A percentile compares a stretch with the other conserved stretches of the same genome.
Conservation (phyloP, 2,888 invertebrate species). For the Acrocera orbiculus region DNA sequence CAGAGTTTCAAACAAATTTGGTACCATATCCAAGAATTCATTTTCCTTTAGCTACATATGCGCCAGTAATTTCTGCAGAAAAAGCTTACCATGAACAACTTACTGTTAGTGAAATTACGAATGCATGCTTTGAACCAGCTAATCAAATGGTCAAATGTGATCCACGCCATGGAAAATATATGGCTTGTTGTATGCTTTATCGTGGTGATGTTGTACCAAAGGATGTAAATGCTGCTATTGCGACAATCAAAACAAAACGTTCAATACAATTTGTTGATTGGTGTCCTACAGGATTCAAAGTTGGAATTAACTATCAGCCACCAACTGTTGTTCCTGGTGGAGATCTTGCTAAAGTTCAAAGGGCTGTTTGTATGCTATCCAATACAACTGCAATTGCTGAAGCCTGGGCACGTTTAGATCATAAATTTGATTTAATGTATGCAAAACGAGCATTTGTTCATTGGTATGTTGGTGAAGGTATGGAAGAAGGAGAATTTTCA, state of each 20-base stretch:
- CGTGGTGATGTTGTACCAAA: constrained; percentile 86
- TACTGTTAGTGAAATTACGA: constrained; percentile 81
- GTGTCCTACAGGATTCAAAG: constrained; percentile 69
- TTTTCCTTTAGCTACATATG: constrained; percentile 82
- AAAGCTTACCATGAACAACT: constrained; percentile 87
- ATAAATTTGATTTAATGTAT: constrained; percentile 93
- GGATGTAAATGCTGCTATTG: constrained; percentile 83
- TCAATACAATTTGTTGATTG: constrained; percentile 80
- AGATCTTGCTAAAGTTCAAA: constrained; percentile 79
- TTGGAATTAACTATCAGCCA: constrained; percentile 78
- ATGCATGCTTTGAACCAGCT: constrained; percentile 87
- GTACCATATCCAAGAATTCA: constrained; percentile 92
- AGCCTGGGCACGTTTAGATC: constrained; percentile 87
- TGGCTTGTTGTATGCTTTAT: constrained; percentile 92
- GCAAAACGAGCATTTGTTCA: constrained; percentile 92
- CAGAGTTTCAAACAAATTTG: constrained; percentile 85
- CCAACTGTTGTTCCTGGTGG: constrained; percentile 84
- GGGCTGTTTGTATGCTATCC: constrained; percentile 92
- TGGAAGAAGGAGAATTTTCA: constrained; percentile 75
- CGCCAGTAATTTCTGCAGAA: constrained; percentile 81
- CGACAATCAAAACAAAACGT: constrained; percentile 86
- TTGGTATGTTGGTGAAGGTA: constrained; percentile 81
- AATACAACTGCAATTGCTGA: constrained; percentile 94
- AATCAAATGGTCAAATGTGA: constrained; percentile 92
- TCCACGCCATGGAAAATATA: constrained; percentile 76